Evolutionary conservation across 2,888 invertebrate genomes (phyloP).

Genomic region (Metacarcinus magister): DNA sequence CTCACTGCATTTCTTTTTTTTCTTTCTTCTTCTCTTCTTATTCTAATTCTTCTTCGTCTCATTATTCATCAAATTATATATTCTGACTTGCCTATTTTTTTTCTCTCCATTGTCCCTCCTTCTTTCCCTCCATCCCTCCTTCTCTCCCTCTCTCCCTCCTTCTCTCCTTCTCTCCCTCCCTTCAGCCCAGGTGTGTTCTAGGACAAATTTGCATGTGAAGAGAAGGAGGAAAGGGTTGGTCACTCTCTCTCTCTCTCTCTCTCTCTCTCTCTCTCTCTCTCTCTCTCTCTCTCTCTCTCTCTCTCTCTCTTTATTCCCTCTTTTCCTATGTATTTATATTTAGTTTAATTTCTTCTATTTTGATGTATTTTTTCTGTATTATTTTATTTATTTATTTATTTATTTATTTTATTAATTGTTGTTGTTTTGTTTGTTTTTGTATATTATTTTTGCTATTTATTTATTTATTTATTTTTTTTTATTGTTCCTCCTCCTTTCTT

Average conservation of each 20-base stretch:
- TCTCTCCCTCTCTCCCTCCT: neutral
- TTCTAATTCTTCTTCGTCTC: neutral
- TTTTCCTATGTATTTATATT: neutral
- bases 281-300: constrained; percentile 59
- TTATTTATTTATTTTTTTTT: neutral
- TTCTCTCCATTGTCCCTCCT: neutral
- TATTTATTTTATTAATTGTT: neutral
- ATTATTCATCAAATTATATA: neutral
- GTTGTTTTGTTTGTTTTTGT: neutral
- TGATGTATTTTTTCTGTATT: neutral
- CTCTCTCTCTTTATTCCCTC: neutral
- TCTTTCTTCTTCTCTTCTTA: neutral
- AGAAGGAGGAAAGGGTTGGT: neutral
- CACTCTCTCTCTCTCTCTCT: constrained; percentile 54
- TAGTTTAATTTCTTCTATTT: neutral
- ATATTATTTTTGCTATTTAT: neutral
- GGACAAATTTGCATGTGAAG: constrained; percentile 16
- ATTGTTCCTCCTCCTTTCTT: neutral
- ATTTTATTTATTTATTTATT: neutral
- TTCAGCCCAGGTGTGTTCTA: constrained; percentile 21
- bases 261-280: constrained; percentile 63
- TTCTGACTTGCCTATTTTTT: neutral
- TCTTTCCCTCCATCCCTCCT: constrained; percentile 1
- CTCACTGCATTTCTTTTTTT: neutral
- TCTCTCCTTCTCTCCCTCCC: neutral